Evolutionary conservation across 2,113 vertebrate species (phyloP), one percentile per base, ranked within the genome.

Genomic region (Camarhynchus parvulus): DNA sequence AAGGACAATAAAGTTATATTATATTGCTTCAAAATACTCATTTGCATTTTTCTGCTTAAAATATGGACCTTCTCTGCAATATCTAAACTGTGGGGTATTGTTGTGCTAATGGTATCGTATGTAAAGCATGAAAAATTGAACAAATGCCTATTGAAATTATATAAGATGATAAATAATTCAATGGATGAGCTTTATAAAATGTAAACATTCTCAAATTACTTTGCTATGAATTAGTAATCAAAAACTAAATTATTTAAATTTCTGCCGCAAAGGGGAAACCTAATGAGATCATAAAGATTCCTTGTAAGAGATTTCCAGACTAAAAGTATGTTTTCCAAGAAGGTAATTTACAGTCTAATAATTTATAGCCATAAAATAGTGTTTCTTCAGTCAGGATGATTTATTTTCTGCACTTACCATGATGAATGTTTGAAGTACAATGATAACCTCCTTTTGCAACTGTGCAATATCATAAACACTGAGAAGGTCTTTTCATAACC

Each of bases 161-260:
- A 94, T 42, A 61, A 89, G 19, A 58, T 41, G 24, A 70, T 94
- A 87, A 92, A 95, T 95, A 95, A 95, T 95, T 93, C 92, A 96
- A 92, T 67, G 31, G 42, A 66, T 91, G 21, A 61, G 42, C 47
- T 92, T 93, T 84, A 82, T 75, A 47, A 67, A 96, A 94, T 87
- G 83, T 92, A 96, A 96, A 95, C 81, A 94, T 85, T 83, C 73
- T 84, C 59, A 96, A 88, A 95, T 92, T 90, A 95, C 52, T 91
- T 96, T 72, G 8, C 15, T 28, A 94, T 96, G 87, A 95, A 96
- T 96, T 95, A 92, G 73, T 92, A 96, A 96, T 95, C 44, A 70
- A 83, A 83, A 92, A 7, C 17, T 96, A 92, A 96, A 95, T 93
- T 96, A 96, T 96, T 96, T 91, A 96, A 79, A 92, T 92, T 92